These are phyloP conservation scores for Heliconius sara DNA, from an alignment of 2,888 invertebrate genomes.

Conservation along the genomic window DNA sequence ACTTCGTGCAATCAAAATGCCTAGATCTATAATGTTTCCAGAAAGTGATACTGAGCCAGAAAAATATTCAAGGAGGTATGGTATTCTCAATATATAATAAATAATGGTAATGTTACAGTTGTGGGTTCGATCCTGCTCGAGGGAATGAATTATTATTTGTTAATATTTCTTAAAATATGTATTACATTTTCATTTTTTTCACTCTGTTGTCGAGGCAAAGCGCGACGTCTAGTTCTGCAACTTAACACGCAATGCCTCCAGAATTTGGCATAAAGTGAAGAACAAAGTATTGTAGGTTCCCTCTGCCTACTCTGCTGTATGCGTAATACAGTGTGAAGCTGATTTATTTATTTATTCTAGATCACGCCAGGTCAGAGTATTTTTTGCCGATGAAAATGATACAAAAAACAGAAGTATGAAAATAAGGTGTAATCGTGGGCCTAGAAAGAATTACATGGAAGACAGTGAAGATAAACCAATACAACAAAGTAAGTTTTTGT, in stretches of 20 bases:
- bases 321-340: background rate
- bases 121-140: too few relatives aligned
- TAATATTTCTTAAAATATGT: too few relatives aligned
- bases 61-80: conserved; percentile 79
- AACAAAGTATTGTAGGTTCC: too few relatives aligned
- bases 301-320: too few relatives aligned
- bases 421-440: conserved; percentile 68
- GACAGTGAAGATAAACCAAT: conserved; percentile 81
- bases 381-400: conserved; percentile 77
- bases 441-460: conserved; percentile 78
- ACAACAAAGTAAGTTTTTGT: conserved; percentile 70
- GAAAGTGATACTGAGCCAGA: conserved; percentile 82
- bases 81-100: background rate
- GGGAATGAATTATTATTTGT: too few relatives aligned
- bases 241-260: too few relatives aligned
- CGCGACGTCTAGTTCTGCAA: too few relatives aligned
- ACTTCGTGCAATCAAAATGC: conserved; percentile 78
- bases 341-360: conserved; percentile 49
- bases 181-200: too few relatives aligned
- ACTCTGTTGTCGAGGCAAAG: too few relatives aligned
- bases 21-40: conserved; percentile 74
- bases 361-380: conserved; percentile 79
- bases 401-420: conserved; percentile 69
- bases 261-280: too few relatives aligned
- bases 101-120: too few relatives aligned